Evolutionary conservation across 2,113 vertebrate species (phyloP).

Genomic region (Callospermophilus lateralis): DNA sequence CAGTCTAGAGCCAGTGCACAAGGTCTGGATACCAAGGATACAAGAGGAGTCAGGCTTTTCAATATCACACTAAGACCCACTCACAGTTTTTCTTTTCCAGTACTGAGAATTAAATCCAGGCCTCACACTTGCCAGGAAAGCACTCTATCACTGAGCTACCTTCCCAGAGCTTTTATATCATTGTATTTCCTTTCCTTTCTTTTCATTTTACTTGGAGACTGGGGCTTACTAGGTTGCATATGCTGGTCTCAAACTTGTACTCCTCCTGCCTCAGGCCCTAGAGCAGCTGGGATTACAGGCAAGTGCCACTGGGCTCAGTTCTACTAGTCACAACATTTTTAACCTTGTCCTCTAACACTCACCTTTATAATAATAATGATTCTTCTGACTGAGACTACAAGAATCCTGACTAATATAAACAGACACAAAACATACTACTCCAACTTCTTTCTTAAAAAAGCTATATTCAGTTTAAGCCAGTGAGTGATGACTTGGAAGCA

Average conservation of each 20-base stretch:
- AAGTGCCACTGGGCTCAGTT: neutral
- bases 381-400: conserved; percentile 5
- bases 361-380: neutral
- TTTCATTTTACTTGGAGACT: neutral
- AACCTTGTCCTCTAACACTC: neutral
- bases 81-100: neutral
- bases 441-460: neutral
- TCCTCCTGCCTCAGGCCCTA: neutral
- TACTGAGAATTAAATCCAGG: neutral
- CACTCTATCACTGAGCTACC: neutral
- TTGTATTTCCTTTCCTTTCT: too few relatives aligned
- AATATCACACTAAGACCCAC: neutral
- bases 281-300: neutral
- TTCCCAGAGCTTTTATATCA: neutral
- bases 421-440: neutral
- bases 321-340: neutral
- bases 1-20: neutral
- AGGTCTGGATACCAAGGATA: neutral
- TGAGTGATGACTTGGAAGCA: conserved; percentile 9
- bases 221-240: neutral
- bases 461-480: neutral
- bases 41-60: neutral
- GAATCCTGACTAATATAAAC: neutral
- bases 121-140: neutral
- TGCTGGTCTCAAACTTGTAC: neutral